These are phyloP conservation scores for Orius laevigatus DNA, from an alignment of 1,140 invertebrate species.

Conservation along the genomic window DNA sequence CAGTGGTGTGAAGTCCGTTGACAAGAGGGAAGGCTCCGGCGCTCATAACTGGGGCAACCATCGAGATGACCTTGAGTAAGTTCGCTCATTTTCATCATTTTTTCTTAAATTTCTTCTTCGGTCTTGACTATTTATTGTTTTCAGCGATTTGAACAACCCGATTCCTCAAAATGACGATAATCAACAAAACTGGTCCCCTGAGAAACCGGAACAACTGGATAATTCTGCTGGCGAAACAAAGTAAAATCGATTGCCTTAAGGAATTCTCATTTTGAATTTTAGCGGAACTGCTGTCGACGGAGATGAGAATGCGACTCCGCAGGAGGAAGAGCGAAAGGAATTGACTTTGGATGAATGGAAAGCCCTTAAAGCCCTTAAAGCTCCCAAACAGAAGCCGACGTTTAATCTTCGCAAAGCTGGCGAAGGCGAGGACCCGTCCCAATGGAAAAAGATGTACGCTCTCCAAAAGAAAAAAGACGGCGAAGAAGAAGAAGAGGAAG, in stretches of 20 bases:
- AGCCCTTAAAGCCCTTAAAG: slow-evolving; percentile 41
- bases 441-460: slow-evolving; percentile 85
- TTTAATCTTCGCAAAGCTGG: slow-evolving; percentile 83
- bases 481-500: slow-evolving; percentile 45
- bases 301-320: slow-evolving; percentile 23
- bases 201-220: slow-evolving; percentile 16
- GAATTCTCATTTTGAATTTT: slow-evolving; percentile 1
- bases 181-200: slow-evolving; percentile 1
- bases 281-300: slow-evolving; percentile 5
- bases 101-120: too few species aligned
- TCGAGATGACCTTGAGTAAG: slow-evolving; percentile 18
- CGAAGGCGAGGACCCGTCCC: slow-evolving; percentile 75
- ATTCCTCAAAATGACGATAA: slow-evolving; percentile 1
- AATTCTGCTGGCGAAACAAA: slow-evolving; percentile 5
- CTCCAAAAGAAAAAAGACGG: slow-evolving; percentile 64
- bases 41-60: slow-evolving; percentile 78
- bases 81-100: background rate
- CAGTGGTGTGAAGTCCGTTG: slow-evolving; percentile 80
- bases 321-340: slow-evolving; percentile 50
- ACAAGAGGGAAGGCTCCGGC: slow-evolving; percentile 86
- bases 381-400: slow-evolving; percentile 55
- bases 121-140: background rate
- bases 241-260: background rate
- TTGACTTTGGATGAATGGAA: slow-evolving; percentile 82
- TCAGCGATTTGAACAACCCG: slow-evolving; percentile 8